Evolutionary conservation across 2,113 vertebrate species (phyloP).

Genomic region (Motacilla alba): DNA sequence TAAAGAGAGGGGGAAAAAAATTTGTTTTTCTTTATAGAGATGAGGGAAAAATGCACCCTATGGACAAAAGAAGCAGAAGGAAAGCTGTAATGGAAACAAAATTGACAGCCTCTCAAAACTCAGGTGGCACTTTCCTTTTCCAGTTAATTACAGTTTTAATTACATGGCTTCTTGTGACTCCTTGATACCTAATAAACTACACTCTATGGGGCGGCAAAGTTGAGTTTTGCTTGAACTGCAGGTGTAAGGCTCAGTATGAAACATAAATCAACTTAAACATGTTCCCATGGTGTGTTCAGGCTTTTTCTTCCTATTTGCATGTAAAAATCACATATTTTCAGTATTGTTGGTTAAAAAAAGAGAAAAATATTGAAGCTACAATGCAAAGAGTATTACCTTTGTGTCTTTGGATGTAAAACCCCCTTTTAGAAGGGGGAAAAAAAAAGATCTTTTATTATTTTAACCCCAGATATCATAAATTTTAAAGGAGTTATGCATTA

Average conservation of each 20-base stretch:
- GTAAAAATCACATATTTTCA: slow-evolving; percentile 74
- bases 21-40: slow-evolving; percentile 45
- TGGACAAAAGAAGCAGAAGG: slow-evolving; percentile 74
- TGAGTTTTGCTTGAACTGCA: slow-evolving; percentile 85
- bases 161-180: slow-evolving; percentile 83
- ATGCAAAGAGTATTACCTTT: slow-evolving; percentile 41
- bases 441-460: not conserved
- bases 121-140: slow-evolving; percentile 83
- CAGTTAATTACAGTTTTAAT: slow-evolving; percentile 86
- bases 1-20: not conserved
- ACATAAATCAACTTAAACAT: slow-evolving; percentile 84
- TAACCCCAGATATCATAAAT: not conserved
- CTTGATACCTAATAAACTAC: slow-evolving; percentile 86
- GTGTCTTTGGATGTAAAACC: slow-evolving; percentile 41
- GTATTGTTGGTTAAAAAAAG: slow-evolving; percentile 25
- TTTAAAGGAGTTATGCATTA: not conserved
- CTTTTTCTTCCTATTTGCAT: slow-evolving; percentile 73
- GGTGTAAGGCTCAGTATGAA: slow-evolving; percentile 79
- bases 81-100: slow-evolving; percentile 80
- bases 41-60: not conserved
- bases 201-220: slow-evolving; percentile 81
- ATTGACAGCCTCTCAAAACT: slow-evolving; percentile 86
- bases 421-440: not conserved
- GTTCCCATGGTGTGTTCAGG: slow-evolving; percentile 76
- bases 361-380: slow-evolving; percentile 9